Evolutionary conservation across 2,797 vertebrate species (phyloP).

Genomic region (Alca torda): DNA sequence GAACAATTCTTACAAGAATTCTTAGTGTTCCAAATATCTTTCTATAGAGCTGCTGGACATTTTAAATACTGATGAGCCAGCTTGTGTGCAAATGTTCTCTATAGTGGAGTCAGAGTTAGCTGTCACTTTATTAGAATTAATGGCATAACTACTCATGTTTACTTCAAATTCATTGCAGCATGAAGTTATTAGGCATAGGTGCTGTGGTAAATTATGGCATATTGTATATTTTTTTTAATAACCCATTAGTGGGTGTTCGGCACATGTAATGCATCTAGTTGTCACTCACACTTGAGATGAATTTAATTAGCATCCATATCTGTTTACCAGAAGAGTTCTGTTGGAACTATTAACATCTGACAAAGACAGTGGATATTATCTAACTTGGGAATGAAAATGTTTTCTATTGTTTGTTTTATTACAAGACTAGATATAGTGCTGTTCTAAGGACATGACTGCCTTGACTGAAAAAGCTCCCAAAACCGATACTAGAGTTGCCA

Average conservation of each 20-base stretch:
- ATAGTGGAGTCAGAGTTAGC: neutral
- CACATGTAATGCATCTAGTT: neutral
- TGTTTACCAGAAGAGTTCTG: neutral
- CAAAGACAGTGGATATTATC: neutral
- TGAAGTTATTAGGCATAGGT: constrained; percentile 41
- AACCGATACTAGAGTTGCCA: neutral
- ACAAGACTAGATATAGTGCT: neutral
- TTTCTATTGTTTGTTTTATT: neutral
- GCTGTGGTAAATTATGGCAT: constrained; percentile 46
- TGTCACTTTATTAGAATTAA: constrained; percentile 54
- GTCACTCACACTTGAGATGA: constrained; percentile 15
- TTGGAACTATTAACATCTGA: neutral
- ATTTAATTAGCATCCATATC: neutral
- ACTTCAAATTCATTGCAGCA: constrained; percentile 41
- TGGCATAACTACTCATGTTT: constrained; percentile 33
- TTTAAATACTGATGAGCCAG: neutral
- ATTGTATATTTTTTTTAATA: constrained; percentile 25
- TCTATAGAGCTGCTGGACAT: neutral
- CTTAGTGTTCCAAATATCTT: neutral
- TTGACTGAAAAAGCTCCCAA: neutral
- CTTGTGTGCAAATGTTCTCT: neutral
- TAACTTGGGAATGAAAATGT: neutral
- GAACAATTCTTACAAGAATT: neutral
- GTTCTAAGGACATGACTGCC: neutral
- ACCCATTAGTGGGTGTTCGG: constrained; percentile 1